Evolutionary conservation across 2,888 invertebrate species (phyloP), one percentile per base, ranked within the genome.

Genomic region (Spodoptera picta): DNA sequence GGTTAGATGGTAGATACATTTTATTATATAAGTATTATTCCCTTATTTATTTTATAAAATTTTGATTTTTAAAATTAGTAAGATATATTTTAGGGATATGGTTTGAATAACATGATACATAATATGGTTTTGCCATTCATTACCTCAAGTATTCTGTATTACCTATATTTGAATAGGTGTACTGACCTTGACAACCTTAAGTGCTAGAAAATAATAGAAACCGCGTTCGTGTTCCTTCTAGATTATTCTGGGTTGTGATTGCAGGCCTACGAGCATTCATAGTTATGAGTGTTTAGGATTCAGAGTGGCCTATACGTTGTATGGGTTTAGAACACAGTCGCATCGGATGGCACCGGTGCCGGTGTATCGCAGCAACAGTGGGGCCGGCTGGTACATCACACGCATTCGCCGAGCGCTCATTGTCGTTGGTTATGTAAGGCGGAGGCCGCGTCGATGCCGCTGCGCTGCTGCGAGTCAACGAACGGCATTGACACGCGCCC

Each of bases 381-480:
- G 74, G 80, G 77, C 80, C 79, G 73, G 77, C 76, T 79, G 84
- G 89, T 86, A 90, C 90, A 91, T 90, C 89, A 83, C 89, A 92
- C 90, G 92, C 91, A 91, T 88, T 90, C 85, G 87, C 79, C 80
- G 85, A 87, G 83, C 89, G 90, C 88, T 90, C 87, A 91, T 93
- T 92, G 94, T 93, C 91, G 94, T 83, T 92, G 92, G 93, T 94
- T 94, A 94, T 94, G 94, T 94, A 94, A 94, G 93, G 89, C 89
- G 90, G 94, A 93, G 92, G 92, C 94, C 93, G 89, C 91, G 87
- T 81, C 92, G 92, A 88, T 90, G 92, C 89, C 89, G 92, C 88
- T 89, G 91, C 86, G 92, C 88, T 89, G 91, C 86, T 87, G 83
- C 90, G 92, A 94, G 94, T 94, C 94, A 94, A 94, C 93, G 94